phyloP scores from a whole-genome alignment of 1,140 invertebrate genomes.

The Oreohelix idahoensis region DNA sequence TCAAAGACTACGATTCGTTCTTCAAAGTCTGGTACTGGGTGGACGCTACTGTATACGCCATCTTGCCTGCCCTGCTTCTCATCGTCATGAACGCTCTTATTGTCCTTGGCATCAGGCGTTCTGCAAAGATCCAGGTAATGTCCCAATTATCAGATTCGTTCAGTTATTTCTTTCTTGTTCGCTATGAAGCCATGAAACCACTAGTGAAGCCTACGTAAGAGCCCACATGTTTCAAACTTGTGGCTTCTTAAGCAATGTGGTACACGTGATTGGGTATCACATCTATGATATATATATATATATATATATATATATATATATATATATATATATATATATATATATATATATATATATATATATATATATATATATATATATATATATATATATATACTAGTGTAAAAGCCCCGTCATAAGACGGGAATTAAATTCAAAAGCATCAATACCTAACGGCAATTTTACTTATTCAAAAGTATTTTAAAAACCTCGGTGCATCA shows the following conservation, averaged over 20 bases:
- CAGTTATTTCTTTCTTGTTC: background rate
- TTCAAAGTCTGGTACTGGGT: conserved; percentile 57
- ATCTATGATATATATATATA: too few relatives aligned
- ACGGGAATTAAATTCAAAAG: too few relatives aligned
- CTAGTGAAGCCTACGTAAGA: background rate
- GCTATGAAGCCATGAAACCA: background rate
- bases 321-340: too few relatives aligned
- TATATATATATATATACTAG: too few relatives aligned
- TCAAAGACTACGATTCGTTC: background rate
- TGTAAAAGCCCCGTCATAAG: too few relatives aligned
- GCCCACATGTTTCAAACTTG: background rate
- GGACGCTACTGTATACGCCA: conserved; percentile 55
- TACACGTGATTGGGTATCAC: background rate
- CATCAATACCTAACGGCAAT: too few relatives aligned
- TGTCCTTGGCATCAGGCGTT: conserved; percentile 51
- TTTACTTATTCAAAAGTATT: too few relatives aligned
- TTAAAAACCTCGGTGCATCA: too few relatives aligned
- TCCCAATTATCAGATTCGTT: background rate
- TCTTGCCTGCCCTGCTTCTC: conserved; percentile 56
- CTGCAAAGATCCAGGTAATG: conserved; percentile 47
- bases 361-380: too few relatives aligned
- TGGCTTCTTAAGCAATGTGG: background rate
- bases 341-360: too few relatives aligned
- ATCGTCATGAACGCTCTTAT: conserved; percentile 61
- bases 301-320: too few relatives aligned